Evolutionary conservation across 2,113 vertebrate genomes (phyloP).

Genomic region (Pseudolaguvia tuberculata): DNA sequence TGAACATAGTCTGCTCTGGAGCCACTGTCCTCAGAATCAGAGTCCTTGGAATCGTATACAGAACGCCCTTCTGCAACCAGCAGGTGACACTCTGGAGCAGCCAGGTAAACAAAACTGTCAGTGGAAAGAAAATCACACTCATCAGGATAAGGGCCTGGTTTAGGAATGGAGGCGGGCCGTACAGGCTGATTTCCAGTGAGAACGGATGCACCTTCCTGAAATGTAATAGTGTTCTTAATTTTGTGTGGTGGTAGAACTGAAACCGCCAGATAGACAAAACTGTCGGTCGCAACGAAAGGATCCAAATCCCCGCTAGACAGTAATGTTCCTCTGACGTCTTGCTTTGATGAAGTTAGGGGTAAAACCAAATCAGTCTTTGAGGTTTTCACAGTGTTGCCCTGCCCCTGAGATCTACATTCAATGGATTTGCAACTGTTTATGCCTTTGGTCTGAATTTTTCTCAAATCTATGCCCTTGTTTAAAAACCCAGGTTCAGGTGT

Average conservation of each 20-base stretch:
- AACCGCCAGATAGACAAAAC: slow-evolving; percentile 73
- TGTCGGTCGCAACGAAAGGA: slow-evolving; percentile 70
- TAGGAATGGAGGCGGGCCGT: slow-evolving; percentile 39
- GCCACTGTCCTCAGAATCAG: slow-evolving; percentile 70
- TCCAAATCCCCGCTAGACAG: slow-evolving; percentile 67
- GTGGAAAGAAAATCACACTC: slow-evolving; percentile 74
- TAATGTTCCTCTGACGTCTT: slow-evolving; percentile 52
- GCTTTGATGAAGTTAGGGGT: slow-evolving; percentile 63
- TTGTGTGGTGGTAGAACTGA: slow-evolving; percentile 55
- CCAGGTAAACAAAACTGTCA: slow-evolving; percentile 74
- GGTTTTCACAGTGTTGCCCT: slow-evolving; percentile 52
- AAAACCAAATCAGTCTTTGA: slow-evolving; percentile 58
- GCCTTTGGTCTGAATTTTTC: slow-evolving; percentile 35
- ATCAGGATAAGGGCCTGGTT: slow-evolving; percentile 55
- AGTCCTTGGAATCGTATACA: slow-evolving; percentile 63
- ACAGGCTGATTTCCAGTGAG: slow-evolving; percentile 23
- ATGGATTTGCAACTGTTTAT: slow-evolving; percentile 25
- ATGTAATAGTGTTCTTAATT: neutral
- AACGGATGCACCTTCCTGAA: slow-evolving; percentile 38
- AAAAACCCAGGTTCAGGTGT: neutral
- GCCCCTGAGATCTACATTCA: slow-evolving; percentile 14
- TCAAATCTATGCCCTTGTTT: slow-evolving; percentile 13
- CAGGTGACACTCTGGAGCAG: slow-evolving; percentile 69
- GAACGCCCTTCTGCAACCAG: slow-evolving; percentile 62
- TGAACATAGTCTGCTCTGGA: slow-evolving; percentile 66